Percentiles rank a stretch among this genome's conserved stretches.
phyloP scores from a whole-genome alignment of 1,140 invertebrate species.

The Bombus impatiens region DNA sequence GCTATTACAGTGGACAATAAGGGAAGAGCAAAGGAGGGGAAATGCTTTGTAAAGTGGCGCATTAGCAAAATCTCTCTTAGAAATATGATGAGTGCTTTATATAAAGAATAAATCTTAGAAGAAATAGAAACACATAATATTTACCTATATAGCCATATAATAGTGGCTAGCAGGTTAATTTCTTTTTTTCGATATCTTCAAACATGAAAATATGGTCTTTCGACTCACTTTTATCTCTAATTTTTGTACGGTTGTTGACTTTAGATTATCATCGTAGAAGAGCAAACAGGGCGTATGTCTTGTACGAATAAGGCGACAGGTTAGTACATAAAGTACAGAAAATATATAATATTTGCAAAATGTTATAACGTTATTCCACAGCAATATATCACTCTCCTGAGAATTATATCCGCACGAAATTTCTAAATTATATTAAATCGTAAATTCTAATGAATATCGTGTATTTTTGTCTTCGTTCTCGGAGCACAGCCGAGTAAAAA shows the following conservation, averaged over 20 bases:
- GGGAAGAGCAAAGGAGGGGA: neutral
- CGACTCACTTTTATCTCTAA: neutral
- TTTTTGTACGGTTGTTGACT: neutral
- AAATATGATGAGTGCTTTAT: neutral
- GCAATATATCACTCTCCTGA: neutral
- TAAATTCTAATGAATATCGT: neutral
- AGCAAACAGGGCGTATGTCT: neutral
- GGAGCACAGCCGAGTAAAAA: neutral
- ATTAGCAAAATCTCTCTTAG: neutral
- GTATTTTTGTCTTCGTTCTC: neutral
- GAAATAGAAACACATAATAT: too few species aligned
- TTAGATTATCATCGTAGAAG: neutral
- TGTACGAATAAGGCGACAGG: neutral
- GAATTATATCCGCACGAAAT: too few species aligned
- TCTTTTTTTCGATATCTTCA: too few species aligned
- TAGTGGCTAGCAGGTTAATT: neutral
- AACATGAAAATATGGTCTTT: neutral
- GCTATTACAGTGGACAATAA: neutral
- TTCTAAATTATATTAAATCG: neutral
- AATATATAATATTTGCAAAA: neutral
- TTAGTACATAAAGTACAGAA: neutral
- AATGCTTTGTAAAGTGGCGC: neutral
- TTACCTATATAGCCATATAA: too few species aligned
- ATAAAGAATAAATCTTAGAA: neutral
- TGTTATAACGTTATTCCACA: neutral